A percentile compares a stretch with the other conserved stretches of the same genome.
Evolutionary conservation across 2,797 vertebrate species (phyloP).

Genomic region (Oreochromis grahami): DNA sequence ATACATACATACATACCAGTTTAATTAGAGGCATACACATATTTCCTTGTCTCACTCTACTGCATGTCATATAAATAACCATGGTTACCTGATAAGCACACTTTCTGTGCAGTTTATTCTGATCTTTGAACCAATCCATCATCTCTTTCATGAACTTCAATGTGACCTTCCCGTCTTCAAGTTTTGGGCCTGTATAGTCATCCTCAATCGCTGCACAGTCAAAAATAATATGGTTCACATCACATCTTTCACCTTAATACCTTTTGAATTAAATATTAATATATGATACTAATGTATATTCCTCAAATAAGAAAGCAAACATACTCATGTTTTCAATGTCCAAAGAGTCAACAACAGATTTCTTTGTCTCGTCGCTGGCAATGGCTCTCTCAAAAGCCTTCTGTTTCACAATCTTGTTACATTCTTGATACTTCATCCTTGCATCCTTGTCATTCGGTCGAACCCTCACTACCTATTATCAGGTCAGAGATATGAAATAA

Average conservation of each 20-base stretch:
- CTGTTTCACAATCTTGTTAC: constrained; percentile 92
- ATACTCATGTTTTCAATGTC: constrained; percentile 97
- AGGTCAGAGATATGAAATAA: neutral
- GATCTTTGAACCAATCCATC: constrained; percentile 94
- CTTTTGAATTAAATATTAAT: rapidly evolving
- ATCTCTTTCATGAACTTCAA: constrained; percentile 90
- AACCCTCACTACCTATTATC: constrained; percentile 85
- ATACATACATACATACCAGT: neutral
- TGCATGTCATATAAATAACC: neutral
- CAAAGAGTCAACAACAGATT: constrained; percentile 89
- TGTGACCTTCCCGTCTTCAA: constrained; percentile 87
- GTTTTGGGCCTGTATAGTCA: constrained; percentile 89
- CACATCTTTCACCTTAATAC: neutral
- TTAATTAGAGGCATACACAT: neutral
- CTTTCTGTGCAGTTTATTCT: constrained; percentile 95
- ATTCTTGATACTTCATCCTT: constrained; percentile 93
- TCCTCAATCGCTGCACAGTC: constrained; percentile 87
- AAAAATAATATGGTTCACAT: neutral
- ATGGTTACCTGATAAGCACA: constrained; percentile 90
- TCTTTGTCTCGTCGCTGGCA: constrained; percentile 87
- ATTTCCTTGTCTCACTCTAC: neutral
- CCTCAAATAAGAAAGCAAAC: constrained; percentile 17
- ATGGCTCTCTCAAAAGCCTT: constrained; percentile 95
- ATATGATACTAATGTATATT: neutral
- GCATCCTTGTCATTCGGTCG: constrained; percentile 93